Evolutionary conservation across 2,113 vertebrate genomes (phyloP), one percentile per base, ranked within the genome.

Genomic region (Tylochromis polylepis): DNA sequence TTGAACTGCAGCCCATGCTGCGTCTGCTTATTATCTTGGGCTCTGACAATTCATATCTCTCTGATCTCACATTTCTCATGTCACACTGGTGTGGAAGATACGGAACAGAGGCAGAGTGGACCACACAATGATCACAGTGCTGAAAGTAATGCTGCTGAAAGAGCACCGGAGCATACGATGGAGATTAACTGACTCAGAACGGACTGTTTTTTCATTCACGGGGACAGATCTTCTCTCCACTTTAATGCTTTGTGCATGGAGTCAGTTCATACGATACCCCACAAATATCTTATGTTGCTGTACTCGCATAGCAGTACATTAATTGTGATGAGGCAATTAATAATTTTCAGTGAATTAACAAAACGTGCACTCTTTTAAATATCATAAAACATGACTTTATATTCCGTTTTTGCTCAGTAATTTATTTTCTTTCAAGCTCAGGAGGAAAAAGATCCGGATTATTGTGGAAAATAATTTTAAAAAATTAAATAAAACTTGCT

Each of bases 21-120:
- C 56, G 8, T 57, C 59, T 56, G 86, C 91, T 93, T 89, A 85
- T 91, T 93, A 88, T 84, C 67, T 62, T 1, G 2, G 18, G 24
- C 36, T 65, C 8, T 8, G 34, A 78, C 59, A 83, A 85, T 59
- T 36, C 43, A 79, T 18, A 81, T 88, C 58, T 60, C 34, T 82
- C 41, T 14, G 24, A 24, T 53, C 72, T 51, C 10, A 2, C 49
- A 83, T 79, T 75, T 55, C 38, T 80, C 58, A 22, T 34, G 80
- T 89, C 82, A 84, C 72, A 15, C 16, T 55, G 62, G 72, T 80
- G 34, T 51, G 78, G 78, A 83, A 59, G 85, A 86, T 29, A 16
- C 12, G 24, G 36, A 79, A 20, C 82, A 18, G 87, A 82, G 60
- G 31, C 49, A 36, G 81, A 89, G 81, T 84, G 87, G 92, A 91